Percentiles rank a stretch among this genome's conserved stretches.
phyloP scores from a whole-genome alignment of 1,140 invertebrate genomes.

The Matsumurasca onukii region DNA sequence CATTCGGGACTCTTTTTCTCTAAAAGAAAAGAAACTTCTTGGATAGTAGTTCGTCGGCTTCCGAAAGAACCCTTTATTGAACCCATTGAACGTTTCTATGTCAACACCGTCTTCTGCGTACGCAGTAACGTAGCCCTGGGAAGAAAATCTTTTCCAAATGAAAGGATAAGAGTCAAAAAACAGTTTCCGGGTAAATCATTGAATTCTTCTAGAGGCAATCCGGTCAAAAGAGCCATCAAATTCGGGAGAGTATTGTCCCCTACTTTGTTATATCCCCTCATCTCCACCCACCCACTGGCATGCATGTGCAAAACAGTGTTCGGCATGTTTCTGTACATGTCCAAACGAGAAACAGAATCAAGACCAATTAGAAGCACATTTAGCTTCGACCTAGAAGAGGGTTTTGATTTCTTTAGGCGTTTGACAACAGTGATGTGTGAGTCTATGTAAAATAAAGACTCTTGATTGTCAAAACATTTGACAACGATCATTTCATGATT shows the following conservation, averaged over 20 bases:
- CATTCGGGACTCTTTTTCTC: slow-evolving; percentile 47
- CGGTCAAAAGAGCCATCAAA: slow-evolving; percentile 72
- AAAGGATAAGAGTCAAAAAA: slow-evolving; percentile 66
- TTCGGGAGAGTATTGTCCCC: slow-evolving; percentile 84
- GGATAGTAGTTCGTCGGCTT: slow-evolving; percentile 82
- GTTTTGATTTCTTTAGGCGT: too few species aligned
- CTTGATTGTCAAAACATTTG: too few species aligned
- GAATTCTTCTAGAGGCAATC: slow-evolving; percentile 55
- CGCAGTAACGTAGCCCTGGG: slow-evolving; percentile 72
- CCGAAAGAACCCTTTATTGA: slow-evolving; percentile 71
- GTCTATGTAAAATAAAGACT: too few species aligned
- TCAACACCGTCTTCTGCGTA: slow-evolving; percentile 74
- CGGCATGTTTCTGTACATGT: slow-evolving; percentile 74
- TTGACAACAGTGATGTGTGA: too few species aligned
- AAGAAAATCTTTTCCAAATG: slow-evolving; percentile 74
- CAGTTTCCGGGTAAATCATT: slow-evolving; percentile 47
- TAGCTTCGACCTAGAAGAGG: slow-evolving; percentile 38
- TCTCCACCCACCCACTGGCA: slow-evolving; percentile 55
- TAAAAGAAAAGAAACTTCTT: slow-evolving; percentile 68
- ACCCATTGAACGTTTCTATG: slow-evolving; percentile 80
- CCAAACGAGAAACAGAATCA: slow-evolving; percentile 79
- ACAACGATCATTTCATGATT: too few species aligned
- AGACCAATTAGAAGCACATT: slow-evolving; percentile 71
- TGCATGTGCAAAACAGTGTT: slow-evolving; percentile 65
- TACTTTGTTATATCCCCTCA: slow-evolving; percentile 65